Evolutionary conservation across 2,113 vertebrate species (phyloP), one percentile per base, ranked within the genome.

Genomic region (Mesembrinibis cayennensis): DNA sequence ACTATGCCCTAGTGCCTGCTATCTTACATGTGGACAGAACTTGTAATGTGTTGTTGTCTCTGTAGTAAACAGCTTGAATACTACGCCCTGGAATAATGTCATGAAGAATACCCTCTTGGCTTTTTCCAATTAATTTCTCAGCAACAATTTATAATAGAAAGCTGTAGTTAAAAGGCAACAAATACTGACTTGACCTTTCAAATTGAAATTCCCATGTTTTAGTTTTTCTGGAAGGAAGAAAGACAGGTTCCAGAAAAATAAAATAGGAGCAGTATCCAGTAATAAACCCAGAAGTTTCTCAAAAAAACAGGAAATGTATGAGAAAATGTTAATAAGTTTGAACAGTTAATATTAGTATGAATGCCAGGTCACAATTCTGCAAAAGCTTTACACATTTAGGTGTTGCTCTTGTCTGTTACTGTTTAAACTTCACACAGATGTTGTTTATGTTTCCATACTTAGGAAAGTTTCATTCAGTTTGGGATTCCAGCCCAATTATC

Each of bases 51-150:
- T 15, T 95, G 76, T 45, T 92, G 30, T 93, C 89, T 93, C 84
- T 84, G 47, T 81, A 93, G 89, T 86, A 97, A 91, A 94, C 77
- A 97, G 91, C 93, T 94, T 84, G 91, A 95, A 95, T 96, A 89
- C 69, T 92, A 77, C 4, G 0, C 53, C 58, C 71, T 90, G 81
- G 72, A 94, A 97, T 94, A 90, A 88, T 77, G 55, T 89, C 69
- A 77, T 55, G 79, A 88, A 87, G 89, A 97, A 94, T 90, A 92
- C 71, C 36, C 90, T 82, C 65, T 78, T 96, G 96, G 56, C 49
- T 80, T 86, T 88, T 87, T 92, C 92, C 81, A 94, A 76, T 90
- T 95, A 96, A 94, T 91, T 96, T 96, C 63, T 89, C 59, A 2
- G 76, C 44, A 89, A 96, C 25, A 73, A 79, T 96, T 95, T 94